These are phyloP conservation scores for Oxyura jamaicensis DNA, from an alignment of 2,113 vertebrate genomes.

Conservation along the genomic window DNA sequence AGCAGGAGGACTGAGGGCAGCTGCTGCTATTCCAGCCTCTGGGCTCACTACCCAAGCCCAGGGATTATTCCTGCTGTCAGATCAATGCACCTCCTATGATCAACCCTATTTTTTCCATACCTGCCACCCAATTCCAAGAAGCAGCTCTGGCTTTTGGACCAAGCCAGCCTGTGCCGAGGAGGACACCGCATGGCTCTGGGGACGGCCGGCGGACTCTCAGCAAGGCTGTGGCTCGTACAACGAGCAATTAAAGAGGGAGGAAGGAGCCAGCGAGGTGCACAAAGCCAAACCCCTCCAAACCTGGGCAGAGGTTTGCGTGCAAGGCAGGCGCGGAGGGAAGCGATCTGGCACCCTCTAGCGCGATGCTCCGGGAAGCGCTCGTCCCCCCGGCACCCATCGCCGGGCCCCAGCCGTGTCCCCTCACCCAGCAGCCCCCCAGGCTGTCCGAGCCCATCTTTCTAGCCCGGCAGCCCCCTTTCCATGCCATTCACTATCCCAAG, in stretches of 20 bases:
- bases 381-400: background rate
- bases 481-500: background rate
- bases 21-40: background rate
- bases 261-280: background rate
- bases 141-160: background rate
- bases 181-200: rapidly evolving
- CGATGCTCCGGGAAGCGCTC: background rate
- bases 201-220: background rate
- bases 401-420: background rate
- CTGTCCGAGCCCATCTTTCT: too few species aligned
- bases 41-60: background rate
- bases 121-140: background rate
- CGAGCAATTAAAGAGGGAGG: background rate
- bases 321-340: conserved; percentile 4
- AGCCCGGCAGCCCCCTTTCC: background rate
- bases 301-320: background rate
- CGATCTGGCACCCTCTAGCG: conserved; percentile 70
- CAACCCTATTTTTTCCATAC: background rate
- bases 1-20: rapidly evolving
- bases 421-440: too few species aligned
- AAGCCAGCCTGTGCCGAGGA: background rate
- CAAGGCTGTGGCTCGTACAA: background rate
- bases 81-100: background rate
- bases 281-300: background rate
- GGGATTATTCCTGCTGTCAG: background rate